Evolutionary conservation across 2,888 invertebrate genomes (phyloP).

Genomic region (Stomorhina lunata): DNA sequence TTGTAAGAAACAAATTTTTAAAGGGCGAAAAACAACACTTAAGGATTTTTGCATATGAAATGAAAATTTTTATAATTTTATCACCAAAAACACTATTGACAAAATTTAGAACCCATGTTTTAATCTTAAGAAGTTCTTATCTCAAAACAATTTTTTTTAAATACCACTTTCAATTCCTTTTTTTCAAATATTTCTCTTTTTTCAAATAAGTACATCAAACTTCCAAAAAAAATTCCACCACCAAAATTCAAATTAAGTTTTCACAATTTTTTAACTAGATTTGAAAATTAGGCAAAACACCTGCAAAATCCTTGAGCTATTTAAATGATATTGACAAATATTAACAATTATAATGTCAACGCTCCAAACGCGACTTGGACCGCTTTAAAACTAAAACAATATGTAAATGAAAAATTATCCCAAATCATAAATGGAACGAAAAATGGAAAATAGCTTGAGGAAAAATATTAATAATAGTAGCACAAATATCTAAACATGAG

Average conservation of each 20-base stretch:
- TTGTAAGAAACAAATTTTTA: too few relatives aligned
- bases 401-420: slow-evolving; percentile 54
- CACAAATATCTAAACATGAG: slow-evolving; percentile 41
- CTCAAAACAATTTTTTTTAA: too few relatives aligned
- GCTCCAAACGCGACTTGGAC: slow-evolving; percentile 40
- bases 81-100: too few relatives aligned
- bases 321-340: slow-evolving; percentile 67
- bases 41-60: too few relatives aligned
- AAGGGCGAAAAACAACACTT: too few relatives aligned
- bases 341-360: slow-evolving; percentile 67
- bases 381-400: slow-evolving; percentile 1
- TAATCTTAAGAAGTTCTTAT: too few relatives aligned
- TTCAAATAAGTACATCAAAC: not conserved
- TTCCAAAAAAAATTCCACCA: not conserved
- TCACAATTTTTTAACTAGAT: slow-evolving; percentile 48
- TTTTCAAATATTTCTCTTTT: too few relatives aligned
- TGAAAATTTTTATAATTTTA: too few relatives aligned
- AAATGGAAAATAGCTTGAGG: slow-evolving; percentile 46
- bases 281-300: slow-evolving; percentile 60
- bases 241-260: slow-evolving; percentile 64
- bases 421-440: slow-evolving; percentile 35
- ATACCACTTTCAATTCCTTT: too few relatives aligned
- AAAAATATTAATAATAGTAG: slow-evolving; percentile 65
- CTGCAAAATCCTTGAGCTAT: slow-evolving; percentile 62
- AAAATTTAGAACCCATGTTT: too few relatives aligned